phyloP scores from a whole-genome alignment of 2,113 vertebrate genomes.

The Chlorodrepanis virens region DNA sequence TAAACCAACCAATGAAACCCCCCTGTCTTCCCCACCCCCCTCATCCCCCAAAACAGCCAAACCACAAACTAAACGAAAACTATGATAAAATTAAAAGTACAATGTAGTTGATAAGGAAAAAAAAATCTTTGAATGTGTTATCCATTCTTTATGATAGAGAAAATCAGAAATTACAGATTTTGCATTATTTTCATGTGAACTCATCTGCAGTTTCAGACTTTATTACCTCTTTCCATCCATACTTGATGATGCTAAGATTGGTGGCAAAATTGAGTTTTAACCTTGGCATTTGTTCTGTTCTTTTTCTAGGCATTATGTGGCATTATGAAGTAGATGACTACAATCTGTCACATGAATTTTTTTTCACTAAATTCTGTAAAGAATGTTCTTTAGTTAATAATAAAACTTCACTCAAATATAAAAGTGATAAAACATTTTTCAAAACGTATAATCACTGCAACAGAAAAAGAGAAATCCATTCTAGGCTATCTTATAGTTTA shows the following conservation, averaged over 20 bases:
- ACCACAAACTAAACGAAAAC: background rate
- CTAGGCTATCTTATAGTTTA: background rate
- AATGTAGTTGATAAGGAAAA: background rate
- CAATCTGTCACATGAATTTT: background rate
- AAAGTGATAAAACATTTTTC: background rate
- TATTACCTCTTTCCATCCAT: background rate
- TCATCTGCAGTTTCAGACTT: background rate
- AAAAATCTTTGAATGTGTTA: background rate
- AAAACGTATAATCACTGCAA: background rate
- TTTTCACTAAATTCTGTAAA: background rate
- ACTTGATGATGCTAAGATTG: background rate
- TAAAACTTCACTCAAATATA: background rate
- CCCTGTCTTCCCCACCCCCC: fast-evolving
- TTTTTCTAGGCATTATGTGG: background rate
- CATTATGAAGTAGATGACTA: background rate
- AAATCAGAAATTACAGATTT: background rate
- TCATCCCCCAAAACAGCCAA: background rate
- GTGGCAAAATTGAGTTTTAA: background rate
- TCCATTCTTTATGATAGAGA: background rate
- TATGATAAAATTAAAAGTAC: background rate
- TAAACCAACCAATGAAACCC: fast-evolving
- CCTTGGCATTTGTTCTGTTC: background rate
- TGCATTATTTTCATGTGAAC: background rate
- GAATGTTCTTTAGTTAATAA: background rate
- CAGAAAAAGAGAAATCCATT: background rate